Evolutionary conservation across 2,888 invertebrate species (phyloP), one percentile per base, ranked within the genome.

Genomic region (Mythimna ferrago): DNA sequence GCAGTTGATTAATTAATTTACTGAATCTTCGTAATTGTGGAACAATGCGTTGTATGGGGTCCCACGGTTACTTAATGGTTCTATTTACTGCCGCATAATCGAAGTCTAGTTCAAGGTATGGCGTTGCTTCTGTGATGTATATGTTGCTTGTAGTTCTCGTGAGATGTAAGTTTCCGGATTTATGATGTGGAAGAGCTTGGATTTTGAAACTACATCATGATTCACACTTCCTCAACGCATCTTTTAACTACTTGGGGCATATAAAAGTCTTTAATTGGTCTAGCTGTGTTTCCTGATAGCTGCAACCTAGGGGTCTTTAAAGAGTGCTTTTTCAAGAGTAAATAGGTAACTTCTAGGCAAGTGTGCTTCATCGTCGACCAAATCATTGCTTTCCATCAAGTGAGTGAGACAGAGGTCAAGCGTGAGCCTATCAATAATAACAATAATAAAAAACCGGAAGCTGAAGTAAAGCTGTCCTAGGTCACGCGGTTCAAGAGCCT

Each of bases 41-140:
- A 89, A 93, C 92, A 93, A 92, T 92, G 86, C 76, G 64, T 56
- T 32, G 16, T 61, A 66, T 71, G 73, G 58, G 74, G 73, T 93
- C 93, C 85, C 93, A 93, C 93, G 91, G 82, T 75, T 80, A 78
- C 76, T 72, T 87, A 86, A 87, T 88, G 81, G 75, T 81, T 85
- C 82, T 81, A 84, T 86, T 86, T 86, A 86, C 75, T 74, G 65
- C 72, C 68, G 80, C 80, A 80, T 77, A 71, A 80, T 87, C 72
- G 78, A 89, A 90, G 91, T 90, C 92, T 92, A 91, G 92, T 92
- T 93, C 93, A 93, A 91, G 91, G 90, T 83, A 74, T 75, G 72
- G 70, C 35, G 66, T 60, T 66, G 57, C 58, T 51, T 67, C 58
- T 70, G 66, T 72, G 73, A 81, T 77, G 69, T 77, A 76, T 81